Conservation (phyloP, 1,140 invertebrate genomes). For the Pachypeltis micranthus region DNA sequence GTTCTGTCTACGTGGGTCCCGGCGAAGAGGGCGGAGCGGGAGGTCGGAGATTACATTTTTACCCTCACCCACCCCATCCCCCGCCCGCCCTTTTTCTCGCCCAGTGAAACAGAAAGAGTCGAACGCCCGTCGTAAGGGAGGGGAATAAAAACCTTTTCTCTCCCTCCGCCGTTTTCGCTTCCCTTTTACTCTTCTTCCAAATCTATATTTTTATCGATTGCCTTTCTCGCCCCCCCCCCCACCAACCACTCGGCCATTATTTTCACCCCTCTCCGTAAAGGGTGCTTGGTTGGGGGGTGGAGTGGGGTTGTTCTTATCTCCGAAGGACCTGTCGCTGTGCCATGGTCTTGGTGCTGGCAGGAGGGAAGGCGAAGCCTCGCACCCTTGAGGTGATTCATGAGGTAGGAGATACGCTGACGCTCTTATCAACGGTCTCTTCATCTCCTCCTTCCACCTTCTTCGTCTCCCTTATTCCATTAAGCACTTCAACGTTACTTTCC, state of each 20-base stretch:
- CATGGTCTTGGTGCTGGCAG: not conserved
- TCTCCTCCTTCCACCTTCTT: not conserved
- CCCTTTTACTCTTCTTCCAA: not conserved
- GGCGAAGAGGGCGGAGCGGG: not conserved
- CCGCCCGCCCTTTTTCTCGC: not conserved
- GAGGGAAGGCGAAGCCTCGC: not conserved
- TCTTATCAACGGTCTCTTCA: not conserved
- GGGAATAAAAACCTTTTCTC: slow-evolving; percentile 16
- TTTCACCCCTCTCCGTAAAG: not conserved
- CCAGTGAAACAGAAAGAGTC: slow-evolving; percentile 3
- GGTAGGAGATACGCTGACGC: not conserved
- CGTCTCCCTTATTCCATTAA: no score
- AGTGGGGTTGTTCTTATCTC: not conserved
- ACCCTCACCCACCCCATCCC: not conserved
- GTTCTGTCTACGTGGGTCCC: no score
- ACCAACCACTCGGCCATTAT: not conserved
- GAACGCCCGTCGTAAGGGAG: not conserved
- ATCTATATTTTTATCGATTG: slow-evolving; percentile 11
- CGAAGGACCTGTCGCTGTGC: no score
- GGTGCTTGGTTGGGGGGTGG: not conserved
- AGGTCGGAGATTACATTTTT: slow-evolving; percentile 18
- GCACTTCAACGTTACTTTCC: no score
- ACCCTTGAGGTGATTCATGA: not conserved
- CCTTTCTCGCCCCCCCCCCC: not conserved
- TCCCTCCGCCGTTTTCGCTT: not conserved